Conservation (phyloP, 1,140 invertebrate species). For the Bombus sylvicola region DNA sequence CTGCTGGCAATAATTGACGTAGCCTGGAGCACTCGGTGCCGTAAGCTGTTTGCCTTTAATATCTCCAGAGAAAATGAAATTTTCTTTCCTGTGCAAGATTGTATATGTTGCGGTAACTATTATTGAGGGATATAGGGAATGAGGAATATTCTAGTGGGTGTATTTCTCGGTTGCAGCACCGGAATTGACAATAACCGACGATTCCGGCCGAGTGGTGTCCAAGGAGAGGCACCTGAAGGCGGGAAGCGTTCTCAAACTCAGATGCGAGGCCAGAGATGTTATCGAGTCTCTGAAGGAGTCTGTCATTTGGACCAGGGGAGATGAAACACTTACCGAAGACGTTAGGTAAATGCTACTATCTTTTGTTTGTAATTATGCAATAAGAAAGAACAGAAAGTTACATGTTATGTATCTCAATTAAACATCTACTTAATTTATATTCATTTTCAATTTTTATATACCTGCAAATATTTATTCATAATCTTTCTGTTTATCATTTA, state of each 20-base stretch:
- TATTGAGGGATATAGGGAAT: neutral
- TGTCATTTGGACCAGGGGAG: slow-evolving; percentile 80
- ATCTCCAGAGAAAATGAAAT: neutral
- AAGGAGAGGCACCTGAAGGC: slow-evolving; percentile 83
- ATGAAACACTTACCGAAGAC: slow-evolving; percentile 79
- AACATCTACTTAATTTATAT: too few species aligned
- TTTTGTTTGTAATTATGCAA: neutral
- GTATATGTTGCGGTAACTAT: neutral
- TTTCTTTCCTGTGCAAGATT: neutral
- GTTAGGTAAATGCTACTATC: slow-evolving; percentile 76
- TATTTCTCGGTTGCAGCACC: slow-evolving; percentile 78
- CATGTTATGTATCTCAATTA: too few species aligned
- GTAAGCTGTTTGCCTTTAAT: slow-evolving; percentile 8
- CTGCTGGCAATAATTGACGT: slow-evolving; percentile 1
- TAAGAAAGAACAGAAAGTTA: neutral
- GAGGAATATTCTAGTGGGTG: neutral
- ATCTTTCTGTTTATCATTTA: neutral
- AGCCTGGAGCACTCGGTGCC: neutral
- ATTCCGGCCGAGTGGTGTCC: slow-evolving; percentile 81
- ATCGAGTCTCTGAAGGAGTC: slow-evolving; percentile 80
- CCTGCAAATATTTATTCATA: neutral
- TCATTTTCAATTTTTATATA: too few species aligned
- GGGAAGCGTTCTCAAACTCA: slow-evolving; percentile 83
- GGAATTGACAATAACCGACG: slow-evolving; percentile 84
- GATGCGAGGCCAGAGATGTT: slow-evolving; percentile 82